These are phyloP conservation scores for Zaprionus davidi DNA, from an alignment of 1,140 invertebrate genomes.

Conservation along the genomic window DNA sequence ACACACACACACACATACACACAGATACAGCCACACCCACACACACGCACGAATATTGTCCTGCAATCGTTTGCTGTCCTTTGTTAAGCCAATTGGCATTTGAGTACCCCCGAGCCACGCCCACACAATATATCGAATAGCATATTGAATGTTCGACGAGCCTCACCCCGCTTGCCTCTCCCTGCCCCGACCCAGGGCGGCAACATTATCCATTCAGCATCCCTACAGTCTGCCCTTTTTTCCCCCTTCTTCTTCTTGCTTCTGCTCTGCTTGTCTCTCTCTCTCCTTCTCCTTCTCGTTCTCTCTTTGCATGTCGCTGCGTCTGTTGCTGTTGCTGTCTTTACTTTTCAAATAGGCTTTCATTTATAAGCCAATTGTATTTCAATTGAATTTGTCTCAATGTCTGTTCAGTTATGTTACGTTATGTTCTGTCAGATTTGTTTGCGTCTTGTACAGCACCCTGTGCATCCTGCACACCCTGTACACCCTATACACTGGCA, in stretches of 20 bases:
- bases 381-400: conserved; percentile 72
- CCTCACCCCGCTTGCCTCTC: neutral
- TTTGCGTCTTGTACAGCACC: conserved; percentile 1
- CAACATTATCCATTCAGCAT: neutral
- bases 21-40: neutral
- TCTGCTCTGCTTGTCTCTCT: neutral
- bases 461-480: conserved; percentile 11
- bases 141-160: conserved; percentile 53
- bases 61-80: conserved; percentile 41
- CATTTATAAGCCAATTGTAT: conserved; percentile 77
- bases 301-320: neutral
- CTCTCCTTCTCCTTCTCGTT: neutral
- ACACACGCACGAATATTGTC: conserved; percentile 7
- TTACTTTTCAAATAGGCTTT: conserved; percentile 65
- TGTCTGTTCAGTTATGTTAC: conserved; percentile 30
- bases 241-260: neutral
- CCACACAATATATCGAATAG: conserved; percentile 53
- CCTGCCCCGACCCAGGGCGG: too few relatives aligned
- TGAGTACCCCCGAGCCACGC: conserved; percentile 53
- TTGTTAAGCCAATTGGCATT: conserved; percentile 56
- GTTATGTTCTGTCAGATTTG: conserved; percentile 32
- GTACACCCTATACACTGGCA: neutral
- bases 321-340: conserved; percentile 12
- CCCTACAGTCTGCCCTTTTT: neutral
- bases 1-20: neutral